phyloP scores from a whole-genome alignment of 2,797 vertebrate species.

The Eospalax fontanierii region DNA sequence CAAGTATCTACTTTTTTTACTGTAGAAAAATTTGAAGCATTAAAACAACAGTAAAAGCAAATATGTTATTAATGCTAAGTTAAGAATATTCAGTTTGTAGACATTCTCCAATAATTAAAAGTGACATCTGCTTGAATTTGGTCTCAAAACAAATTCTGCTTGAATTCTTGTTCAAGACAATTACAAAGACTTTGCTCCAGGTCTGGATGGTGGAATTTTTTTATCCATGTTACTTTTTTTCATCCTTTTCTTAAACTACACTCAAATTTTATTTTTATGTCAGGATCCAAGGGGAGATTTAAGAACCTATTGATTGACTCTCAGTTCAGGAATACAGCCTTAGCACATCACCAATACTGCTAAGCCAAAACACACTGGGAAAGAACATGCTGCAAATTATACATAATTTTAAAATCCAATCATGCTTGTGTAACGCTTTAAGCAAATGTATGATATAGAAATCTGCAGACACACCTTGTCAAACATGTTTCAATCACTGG shows the following conservation, averaged over 20 bases:
- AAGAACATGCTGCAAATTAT: background rate
- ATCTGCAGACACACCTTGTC: background rate
- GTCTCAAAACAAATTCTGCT: too few species aligned
- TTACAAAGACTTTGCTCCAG: background rate
- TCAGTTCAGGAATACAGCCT: background rate
- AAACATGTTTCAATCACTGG: background rate
- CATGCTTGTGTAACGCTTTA: slow-evolving; percentile 26
- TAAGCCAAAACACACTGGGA: background rate
- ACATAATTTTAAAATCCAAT: background rate
- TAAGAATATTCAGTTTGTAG: slow-evolving; percentile 5
- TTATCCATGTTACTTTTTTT: background rate
- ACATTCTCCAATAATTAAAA: slow-evolving; percentile 11
- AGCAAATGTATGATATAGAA: slow-evolving; percentile 10
- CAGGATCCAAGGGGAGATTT: background rate
- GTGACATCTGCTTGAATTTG: background rate
- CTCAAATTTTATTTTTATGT: slow-evolving; percentile 30
- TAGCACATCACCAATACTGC: background rate
- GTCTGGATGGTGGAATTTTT: background rate
- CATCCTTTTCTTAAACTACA: background rate
- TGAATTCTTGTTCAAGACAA: slow-evolving; percentile 53
- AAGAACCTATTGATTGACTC: background rate
- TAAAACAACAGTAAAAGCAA: background rate
- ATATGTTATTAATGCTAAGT: background rate
- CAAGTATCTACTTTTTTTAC: background rate
- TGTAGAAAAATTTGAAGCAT: background rate